phyloP scores from a whole-genome alignment of 2,797 vertebrate genomes.

The Ambastaia sidthimunki region DNA sequence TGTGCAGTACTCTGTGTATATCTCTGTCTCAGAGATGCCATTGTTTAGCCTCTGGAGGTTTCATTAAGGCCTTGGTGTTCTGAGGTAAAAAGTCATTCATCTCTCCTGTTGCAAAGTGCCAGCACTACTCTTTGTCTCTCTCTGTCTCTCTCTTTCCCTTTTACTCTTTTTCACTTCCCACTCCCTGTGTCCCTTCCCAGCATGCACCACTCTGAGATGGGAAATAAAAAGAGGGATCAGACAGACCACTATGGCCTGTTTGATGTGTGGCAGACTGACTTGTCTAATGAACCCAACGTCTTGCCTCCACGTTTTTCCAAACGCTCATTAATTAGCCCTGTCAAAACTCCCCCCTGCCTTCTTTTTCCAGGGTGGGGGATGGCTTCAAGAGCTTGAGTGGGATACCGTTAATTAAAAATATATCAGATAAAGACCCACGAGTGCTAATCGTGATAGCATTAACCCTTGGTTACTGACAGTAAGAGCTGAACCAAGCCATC shows the following conservation, averaged over 20 bases:
- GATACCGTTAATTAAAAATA: conserved; percentile 86
- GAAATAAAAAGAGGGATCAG: conserved; percentile 64
- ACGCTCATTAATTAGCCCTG: conserved; percentile 83
- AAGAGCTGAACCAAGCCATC: conserved; percentile 56
- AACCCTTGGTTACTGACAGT: conserved; percentile 68
- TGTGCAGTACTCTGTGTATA: conserved; percentile 42
- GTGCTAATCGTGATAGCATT: conserved; percentile 70
- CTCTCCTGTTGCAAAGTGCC: conserved; percentile 80
- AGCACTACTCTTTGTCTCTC: conserved; percentile 68
- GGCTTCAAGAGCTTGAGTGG: conserved; percentile 81
- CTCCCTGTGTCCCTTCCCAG: conserved; percentile 51
- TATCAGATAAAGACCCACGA: conserved; percentile 83
- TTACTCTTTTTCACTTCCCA: conserved; percentile 27
- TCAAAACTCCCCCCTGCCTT: conserved; percentile 76
- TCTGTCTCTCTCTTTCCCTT: conserved; percentile 47
- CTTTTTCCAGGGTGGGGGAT: conserved; percentile 67
- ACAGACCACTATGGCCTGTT: conserved; percentile 67
- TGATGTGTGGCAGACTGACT: conserved; percentile 77
- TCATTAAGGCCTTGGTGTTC: conserved; percentile 83
- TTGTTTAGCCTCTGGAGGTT: conserved; percentile 84
- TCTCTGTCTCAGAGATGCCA: conserved; percentile 68
- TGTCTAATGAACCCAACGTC: conserved; percentile 77
- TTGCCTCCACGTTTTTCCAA: conserved; percentile 62
- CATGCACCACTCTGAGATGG: conserved; percentile 59
- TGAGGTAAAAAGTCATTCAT: conserved; percentile 84